These are phyloP conservation scores for Odontesthes bonariensis DNA, from an alignment of 2,113 vertebrate species.

Conservation along the genomic window DNA sequence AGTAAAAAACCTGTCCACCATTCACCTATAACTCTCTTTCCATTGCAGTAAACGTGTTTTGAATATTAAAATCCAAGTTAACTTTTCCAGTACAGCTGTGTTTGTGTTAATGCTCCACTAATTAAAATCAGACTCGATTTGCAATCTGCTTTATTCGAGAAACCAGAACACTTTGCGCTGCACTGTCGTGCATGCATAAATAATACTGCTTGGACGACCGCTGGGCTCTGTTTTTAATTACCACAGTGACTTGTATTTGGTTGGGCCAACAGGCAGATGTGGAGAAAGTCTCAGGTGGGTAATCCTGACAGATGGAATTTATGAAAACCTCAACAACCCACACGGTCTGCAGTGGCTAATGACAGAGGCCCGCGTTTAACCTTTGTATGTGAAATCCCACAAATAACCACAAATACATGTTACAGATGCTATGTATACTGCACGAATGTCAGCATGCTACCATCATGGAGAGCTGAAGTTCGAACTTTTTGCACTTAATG, in stretches of 20 bases:
- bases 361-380: background rate
- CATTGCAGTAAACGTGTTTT: background rate
- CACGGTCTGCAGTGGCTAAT: background rate
- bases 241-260: conserved; percentile 44
- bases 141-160: conserved; percentile 1
- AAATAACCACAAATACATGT: background rate
- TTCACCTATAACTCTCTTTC: background rate
- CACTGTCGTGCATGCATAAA: conserved; percentile 1
- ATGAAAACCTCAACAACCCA: background rate
- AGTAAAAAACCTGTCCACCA: background rate
- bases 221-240: conserved; percentile 26
- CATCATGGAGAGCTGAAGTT: background rate
- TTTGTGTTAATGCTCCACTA: background rate
- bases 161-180: background rate
- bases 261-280: conserved; percentile 17
- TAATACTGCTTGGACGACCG: background rate
- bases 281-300: background rate
- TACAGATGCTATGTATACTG: background rate
- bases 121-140: conserved; percentile 4
- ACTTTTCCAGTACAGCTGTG: background rate
- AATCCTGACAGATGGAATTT: background rate
- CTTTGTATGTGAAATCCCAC: background rate
- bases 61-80: background rate
- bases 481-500: too few species aligned
- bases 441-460: background rate